Percentiles rank a stretch among this genome's conserved stretches.
Conservation (phyloP, 2,797 vertebrate species). For the Adrianichthys oophorus region DNA sequence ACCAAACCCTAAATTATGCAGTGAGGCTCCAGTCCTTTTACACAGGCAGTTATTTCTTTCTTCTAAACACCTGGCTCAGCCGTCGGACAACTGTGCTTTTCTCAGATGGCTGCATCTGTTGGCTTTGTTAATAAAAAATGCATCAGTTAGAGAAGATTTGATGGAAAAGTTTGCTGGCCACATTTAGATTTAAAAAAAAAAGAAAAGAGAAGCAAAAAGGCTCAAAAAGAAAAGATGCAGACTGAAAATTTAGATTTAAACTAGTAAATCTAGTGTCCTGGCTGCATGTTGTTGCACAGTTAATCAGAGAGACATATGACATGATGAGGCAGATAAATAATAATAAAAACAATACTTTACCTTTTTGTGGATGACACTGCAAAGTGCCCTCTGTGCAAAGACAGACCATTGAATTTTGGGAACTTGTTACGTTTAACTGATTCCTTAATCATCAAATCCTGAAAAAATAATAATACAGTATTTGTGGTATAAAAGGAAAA, state of each 20-base stretch:
- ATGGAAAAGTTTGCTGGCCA: not conserved
- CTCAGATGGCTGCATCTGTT: slow-evolving; percentile 52
- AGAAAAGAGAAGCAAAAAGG: slow-evolving; percentile 14
- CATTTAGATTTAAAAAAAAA: slow-evolving; percentile 5
- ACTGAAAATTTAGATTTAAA: slow-evolving; percentile 37
- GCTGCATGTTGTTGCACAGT: slow-evolving; percentile 34
- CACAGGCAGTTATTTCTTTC: slow-evolving; percentile 33
- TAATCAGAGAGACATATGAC: slow-evolving; percentile 23
- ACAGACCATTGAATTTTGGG: slow-evolving; percentile 55
- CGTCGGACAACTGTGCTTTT: slow-evolving; percentile 32
- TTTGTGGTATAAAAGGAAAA: not conserved
- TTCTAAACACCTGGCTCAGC: slow-evolving; percentile 63
- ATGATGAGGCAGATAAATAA: slow-evolving; percentile 2
- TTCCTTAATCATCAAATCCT: slow-evolving; percentile 32
- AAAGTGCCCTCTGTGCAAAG: slow-evolving; percentile 35
- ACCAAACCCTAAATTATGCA: slow-evolving; percentile 7
- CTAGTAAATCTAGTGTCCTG: slow-evolving; percentile 25
- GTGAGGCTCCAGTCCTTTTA: slow-evolving; percentile 18
- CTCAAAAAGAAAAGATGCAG: slow-evolving; percentile 41
- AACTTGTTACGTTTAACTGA: slow-evolving; percentile 24
- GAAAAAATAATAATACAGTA: slow-evolving; percentile 22
- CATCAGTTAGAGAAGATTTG: slow-evolving; percentile 17
- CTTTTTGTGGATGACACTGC: slow-evolving; percentile 18
- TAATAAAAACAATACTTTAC: slow-evolving; percentile 45
- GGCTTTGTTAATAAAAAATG: slow-evolving; percentile 54